Base-by-base conservation (phyloP, 2,797 vertebrate species). In the Halcyon smyrnensis region DNA sequence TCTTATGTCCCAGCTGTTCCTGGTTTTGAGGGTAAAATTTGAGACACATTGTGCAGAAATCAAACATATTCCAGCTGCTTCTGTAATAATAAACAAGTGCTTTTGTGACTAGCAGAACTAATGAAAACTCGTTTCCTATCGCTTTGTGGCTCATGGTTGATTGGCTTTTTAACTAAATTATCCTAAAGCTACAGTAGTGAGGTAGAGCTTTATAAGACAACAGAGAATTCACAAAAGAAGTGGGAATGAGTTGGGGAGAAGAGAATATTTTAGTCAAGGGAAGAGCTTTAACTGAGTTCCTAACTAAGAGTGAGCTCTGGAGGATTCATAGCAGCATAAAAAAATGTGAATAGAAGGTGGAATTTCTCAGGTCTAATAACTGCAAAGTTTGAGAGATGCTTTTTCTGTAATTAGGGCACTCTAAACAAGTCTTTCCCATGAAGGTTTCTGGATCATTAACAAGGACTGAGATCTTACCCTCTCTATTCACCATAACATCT, bases 91-190 rank as follows among this genome's bases (percentile, higher is more conserved):
- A 95, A 95, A 87, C 84, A 95, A 93, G 53, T 84, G 78, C 77
- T 92, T 95, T 48, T 93, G 84, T 95, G 81, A 92, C 81, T 90
- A 95, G 95, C 89, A 95, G 93, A 94, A 95, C 80, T 92, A 95
- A 95, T 95, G 87, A 92, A 92, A 93, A 90, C 62, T 93, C 3
- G 0, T 92, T 96, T 96, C 63, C 62, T 89, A 56, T 92, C 89
- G 81, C 93, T 93, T 93, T 90, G 69, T 89, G 62, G 60, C 84
- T 95, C 32, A 87, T 4, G 70, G 87, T 78, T 93, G 96, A 95
- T 84, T 92, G 74, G 3, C 45, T 81, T 95, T 92, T 89, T 71
- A 92, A 92, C 87, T 68, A 89, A 92, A 92, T 90, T 75, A 60
- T 95, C 90, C 70, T 78, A 36, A 87, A 89, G 57, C 74, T 84